Conservation (phyloP, 2,113 vertebrate genomes). For the Bos taurus region DNA sequence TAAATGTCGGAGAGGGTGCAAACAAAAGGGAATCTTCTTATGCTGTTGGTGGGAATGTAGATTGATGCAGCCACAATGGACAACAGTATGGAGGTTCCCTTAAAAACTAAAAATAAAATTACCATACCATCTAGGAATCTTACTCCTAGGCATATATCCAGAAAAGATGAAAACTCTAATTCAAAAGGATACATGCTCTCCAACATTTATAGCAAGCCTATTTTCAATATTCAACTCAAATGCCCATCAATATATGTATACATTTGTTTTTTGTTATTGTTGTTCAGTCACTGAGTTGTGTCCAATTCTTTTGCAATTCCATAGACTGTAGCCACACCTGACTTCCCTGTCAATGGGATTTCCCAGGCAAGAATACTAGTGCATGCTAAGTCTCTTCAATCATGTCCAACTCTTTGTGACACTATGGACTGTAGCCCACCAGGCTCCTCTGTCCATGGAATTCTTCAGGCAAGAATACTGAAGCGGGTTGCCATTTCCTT, state of each 20-base stretch:
- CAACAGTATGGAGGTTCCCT: not conserved
- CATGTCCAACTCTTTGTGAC: not conserved
- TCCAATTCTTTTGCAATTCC: not conserved
- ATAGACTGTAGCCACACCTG: not conserved
- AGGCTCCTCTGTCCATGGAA: not conserved
- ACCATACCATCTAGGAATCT: not conserved
- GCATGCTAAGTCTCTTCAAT: not conserved
- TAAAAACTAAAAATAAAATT: not conserved
- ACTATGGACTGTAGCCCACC: not conserved
- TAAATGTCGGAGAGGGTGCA: not conserved
- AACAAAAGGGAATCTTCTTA: not conserved
- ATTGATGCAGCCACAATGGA: not conserved
- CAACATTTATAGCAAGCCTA: not conserved
- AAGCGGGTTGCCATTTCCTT: not conserved
- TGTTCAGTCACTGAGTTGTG: not conserved
- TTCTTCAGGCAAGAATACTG: not conserved
- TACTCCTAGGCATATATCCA: not conserved
- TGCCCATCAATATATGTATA: not conserved
- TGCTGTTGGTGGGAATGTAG: not conserved
- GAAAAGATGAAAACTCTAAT: not conserved
- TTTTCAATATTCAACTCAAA: not conserved
- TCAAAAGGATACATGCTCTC: not conserved
- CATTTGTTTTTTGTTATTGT: not conserved
- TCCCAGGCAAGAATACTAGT: not conserved
- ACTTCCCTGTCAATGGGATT: not conserved